phyloP scores from a whole-genome alignment of 2,797 vertebrate species.

The Gymnoscopelus braueri region DNA sequence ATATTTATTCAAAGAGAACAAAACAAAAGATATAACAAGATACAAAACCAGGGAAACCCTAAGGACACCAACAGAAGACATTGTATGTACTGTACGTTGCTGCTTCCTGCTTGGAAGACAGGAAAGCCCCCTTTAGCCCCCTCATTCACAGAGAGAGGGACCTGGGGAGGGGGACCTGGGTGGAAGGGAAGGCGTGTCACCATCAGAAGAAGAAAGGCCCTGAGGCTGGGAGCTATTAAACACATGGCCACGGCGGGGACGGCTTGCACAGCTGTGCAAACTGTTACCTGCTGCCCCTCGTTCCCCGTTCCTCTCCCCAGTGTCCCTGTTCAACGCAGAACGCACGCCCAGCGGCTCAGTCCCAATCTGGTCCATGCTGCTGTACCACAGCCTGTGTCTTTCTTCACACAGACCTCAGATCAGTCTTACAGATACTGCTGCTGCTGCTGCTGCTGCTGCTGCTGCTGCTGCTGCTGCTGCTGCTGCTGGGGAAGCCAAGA shows the following conservation, averaged over 20 bases:
- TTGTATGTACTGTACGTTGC: background rate
- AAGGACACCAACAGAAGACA: background rate
- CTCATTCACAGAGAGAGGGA: constrained; percentile 18
- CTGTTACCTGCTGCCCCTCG: constrained; percentile 42
- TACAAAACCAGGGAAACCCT: constrained; percentile 11
- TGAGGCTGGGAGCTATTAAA: constrained; percentile 24
- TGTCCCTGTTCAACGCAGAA: constrained; percentile 6
- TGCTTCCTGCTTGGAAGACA: constrained; percentile 42
- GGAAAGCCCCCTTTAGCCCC: constrained; percentile 31
- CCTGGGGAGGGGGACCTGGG: background rate
- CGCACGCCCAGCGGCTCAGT: constrained; percentile 5
- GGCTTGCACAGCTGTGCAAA: constrained; percentile 65
- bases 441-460: background rate
- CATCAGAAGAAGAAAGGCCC: constrained; percentile 24
- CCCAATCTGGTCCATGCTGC: constrained; percentile 13
- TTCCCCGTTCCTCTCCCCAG: constrained; percentile 15
- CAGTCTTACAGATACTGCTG: background rate
- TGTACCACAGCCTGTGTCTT: background rate
- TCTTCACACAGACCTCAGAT: background rate
- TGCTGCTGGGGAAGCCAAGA: background rate
- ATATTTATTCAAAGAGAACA: background rate
- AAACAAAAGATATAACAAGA: background rate
- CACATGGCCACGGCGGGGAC: constrained; percentile 26
- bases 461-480: background rate
- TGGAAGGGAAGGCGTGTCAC: constrained; percentile 39